A percentile compares a stretch with the other conserved stretches of the same genome.
Conservation (phyloP, 2,113 vertebrate species). For the Machaerirhynchus nigripectus region DNA sequence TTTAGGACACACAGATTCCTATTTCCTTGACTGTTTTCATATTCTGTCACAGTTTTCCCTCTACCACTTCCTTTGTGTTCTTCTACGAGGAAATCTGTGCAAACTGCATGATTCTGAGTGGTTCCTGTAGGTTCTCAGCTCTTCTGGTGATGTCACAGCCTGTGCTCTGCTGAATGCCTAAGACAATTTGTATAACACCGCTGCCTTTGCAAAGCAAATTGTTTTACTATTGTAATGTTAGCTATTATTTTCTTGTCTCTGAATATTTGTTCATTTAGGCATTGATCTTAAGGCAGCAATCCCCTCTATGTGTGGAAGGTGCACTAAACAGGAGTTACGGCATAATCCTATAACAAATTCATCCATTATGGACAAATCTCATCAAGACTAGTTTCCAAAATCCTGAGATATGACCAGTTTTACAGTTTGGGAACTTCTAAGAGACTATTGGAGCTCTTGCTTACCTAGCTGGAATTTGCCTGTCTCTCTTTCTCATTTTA, state of each 20-base stretch:
- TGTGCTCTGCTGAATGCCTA: neutral
- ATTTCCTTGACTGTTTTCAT: neutral
- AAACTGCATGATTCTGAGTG: neutral
- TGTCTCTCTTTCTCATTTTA: neutral
- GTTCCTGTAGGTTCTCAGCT: neutral
- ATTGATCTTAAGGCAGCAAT: neutral
- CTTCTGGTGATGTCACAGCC: neutral
- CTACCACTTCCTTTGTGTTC: neutral
- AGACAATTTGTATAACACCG: neutral
- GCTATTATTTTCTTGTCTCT: neutral
- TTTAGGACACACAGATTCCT: neutral
- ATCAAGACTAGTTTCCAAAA: neutral
- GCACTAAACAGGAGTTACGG: neutral
- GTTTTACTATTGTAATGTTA: neutral
- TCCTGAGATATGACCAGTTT: neutral
- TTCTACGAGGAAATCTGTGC: neutral
- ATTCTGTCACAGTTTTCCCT: neutral
- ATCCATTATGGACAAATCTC: neutral
- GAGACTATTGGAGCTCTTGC: neutral
- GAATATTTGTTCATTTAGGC: neutral
- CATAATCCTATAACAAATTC: neutral
- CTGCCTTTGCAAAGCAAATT: neutral
- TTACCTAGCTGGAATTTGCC: neutral
- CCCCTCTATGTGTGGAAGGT: neutral
- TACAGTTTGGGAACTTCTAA: neutral